A percentile compares a stretch with the other conserved stretches of the same genome.
These are phyloP conservation scores for Melipona quadrifasciata DNA, from an alignment of 1,140 invertebrate genomes.

Conservation along the genomic window DNA sequence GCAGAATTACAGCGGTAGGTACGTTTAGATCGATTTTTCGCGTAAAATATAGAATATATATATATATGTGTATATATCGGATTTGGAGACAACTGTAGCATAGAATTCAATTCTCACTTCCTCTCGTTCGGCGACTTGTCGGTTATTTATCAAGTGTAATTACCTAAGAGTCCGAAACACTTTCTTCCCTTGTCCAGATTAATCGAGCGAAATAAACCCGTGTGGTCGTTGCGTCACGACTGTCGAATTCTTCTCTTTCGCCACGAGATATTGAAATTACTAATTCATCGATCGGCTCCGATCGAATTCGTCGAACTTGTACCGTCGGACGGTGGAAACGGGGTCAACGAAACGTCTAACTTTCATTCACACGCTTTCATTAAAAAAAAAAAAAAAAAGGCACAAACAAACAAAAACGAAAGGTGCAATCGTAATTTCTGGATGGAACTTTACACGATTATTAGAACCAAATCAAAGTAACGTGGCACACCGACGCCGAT, in stretches of 20 bases:
- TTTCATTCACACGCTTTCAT: not conserved
- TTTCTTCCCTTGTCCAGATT: not conserved
- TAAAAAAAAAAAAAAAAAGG: too few relatives aligned
- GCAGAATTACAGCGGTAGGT: too few relatives aligned
- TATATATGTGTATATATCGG: too few relatives aligned
- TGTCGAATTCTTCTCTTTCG: conserved; percentile 36
- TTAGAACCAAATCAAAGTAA: too few relatives aligned
- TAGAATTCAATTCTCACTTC: not conserved
- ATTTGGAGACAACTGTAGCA: too few relatives aligned
- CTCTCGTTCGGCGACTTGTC: not conserved
- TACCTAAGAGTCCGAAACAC: conserved; percentile 1
- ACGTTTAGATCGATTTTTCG: too few relatives aligned
- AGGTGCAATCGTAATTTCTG: not conserved
- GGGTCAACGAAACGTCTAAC: conserved; percentile 46
- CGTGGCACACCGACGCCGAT: too few relatives aligned
- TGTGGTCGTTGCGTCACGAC: conserved; percentile 55
- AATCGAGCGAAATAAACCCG: conserved; percentile 61
- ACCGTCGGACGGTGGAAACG: conserved; percentile 43
- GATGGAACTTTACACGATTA: not conserved
- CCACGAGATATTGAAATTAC: conserved; percentile 53
- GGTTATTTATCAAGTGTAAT: conserved; percentile 17
- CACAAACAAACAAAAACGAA: rapidly evolving
- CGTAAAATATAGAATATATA: too few relatives aligned
- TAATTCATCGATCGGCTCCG: conserved; percentile 26
- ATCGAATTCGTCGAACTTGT: conserved; percentile 30